These are phyloP conservation scores for Rhea americana DNA, from an alignment of 2,113 vertebrate genomes.

Conservation along the genomic window DNA sequence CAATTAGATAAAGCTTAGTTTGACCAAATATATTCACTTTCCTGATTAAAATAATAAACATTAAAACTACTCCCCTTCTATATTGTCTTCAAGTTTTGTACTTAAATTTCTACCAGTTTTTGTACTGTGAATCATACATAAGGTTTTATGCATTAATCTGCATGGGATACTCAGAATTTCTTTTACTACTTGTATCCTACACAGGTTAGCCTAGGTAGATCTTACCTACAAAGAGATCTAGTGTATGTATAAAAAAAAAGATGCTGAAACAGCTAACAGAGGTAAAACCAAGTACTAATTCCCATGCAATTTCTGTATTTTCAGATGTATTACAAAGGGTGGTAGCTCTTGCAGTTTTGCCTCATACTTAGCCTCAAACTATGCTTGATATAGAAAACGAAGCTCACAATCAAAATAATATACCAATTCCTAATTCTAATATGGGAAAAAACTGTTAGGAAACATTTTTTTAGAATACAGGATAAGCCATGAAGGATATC, in stretches of 20 bases:
- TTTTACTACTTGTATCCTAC: background rate
- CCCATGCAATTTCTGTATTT: background rate
- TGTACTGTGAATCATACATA: background rate
- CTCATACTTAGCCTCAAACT: background rate
- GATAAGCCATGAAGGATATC: background rate
- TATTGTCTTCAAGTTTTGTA: constrained; percentile 16
- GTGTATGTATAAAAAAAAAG: background rate
- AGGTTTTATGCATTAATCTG: background rate
- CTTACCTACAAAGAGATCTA: background rate
- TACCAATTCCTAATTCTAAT: background rate
- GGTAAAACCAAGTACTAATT: background rate
- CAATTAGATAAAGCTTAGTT: constrained; percentile 20
- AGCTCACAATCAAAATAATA: background rate
- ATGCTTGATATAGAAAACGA: background rate
- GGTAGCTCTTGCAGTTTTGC: background rate
- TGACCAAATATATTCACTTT: background rate
- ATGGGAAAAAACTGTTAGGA: background rate
- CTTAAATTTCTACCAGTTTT: constrained; percentile 24
- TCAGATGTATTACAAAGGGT: background rate
- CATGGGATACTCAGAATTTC: background rate
- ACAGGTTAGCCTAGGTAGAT: background rate
- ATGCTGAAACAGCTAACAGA: background rate
- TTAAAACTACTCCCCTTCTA: background rate
- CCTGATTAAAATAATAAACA: background rate
- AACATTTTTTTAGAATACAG: background rate